Evolutionary conservation across 1,140 invertebrate species (phyloP), one percentile per base, ranked within the genome.

Genomic region (Lutraria rhynchaena): DNA sequence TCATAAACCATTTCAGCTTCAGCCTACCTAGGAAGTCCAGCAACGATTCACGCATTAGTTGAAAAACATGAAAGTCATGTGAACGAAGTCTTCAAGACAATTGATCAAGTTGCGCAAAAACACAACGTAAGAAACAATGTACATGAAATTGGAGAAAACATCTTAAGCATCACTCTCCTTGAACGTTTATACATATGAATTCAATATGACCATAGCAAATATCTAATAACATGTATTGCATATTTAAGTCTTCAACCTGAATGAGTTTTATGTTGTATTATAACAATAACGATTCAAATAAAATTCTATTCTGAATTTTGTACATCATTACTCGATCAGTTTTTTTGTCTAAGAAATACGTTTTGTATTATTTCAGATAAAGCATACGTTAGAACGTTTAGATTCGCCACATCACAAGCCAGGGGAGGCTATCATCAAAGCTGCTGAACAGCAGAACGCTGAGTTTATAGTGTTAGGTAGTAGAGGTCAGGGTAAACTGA

Each of bases 381-480:
- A 46, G 19, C 83, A 61, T 31, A 77, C 82, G 44, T 61, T 87
- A 31, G 74, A 81, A 22, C 69, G 74, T n/a, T 60, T 81, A 4
- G 37, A 19, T 7, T 74, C 69, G 24, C 37, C 37, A 7, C 37
- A 41, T 41, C 37, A 41, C 37, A 71, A 77, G 29, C 80, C 86
- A 24, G 86, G 85, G 0, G 69, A 84, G 41, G 77, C 70, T 1
- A 80, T 87, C 17, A 55, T 82, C 19, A 41, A 76, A n/a, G 58
- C 74, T 15, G 75, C 86, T 15, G 60, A 86, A 22, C 81, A 86
- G n/a, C 80, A 87, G 49, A 58, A 80, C 9, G 85, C 75, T 4
- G 58, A 73, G n/a, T 63, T 86, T 51, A 82, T 87, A 24, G 81
- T 87, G 22, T 75, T 82, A 15, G 86, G 86, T 4, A 70, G 83